phyloP scores from a whole-genome alignment of 2,888 invertebrate genomes.

The Pelosia muscerda region DNA sequence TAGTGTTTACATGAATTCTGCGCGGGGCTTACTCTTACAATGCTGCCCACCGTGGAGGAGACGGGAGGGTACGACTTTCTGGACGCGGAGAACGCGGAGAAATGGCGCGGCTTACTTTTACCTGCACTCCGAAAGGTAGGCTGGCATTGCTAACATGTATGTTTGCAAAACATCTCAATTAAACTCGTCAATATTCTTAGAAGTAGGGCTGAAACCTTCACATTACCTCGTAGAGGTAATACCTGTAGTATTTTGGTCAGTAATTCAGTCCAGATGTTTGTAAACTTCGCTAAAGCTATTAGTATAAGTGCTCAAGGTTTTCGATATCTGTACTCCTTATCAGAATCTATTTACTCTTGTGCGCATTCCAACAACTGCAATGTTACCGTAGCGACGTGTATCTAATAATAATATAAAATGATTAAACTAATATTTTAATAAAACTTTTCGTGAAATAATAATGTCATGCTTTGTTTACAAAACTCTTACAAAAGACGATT shows the following conservation, averaged over 20 bases:
- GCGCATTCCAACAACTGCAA: slow-evolving; percentile 31
- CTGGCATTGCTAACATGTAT: slow-evolving; percentile 23
- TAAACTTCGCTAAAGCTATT: slow-evolving; percentile 26
- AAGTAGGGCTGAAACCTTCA: not conserved
- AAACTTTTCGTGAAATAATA: not conserved
- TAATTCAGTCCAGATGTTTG: slow-evolving; percentile 39
- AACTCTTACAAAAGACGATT: not conserved
- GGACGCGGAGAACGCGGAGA: slow-evolving; percentile 94
- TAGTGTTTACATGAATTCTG: slow-evolving; percentile 81
- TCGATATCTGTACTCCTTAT: slow-evolving; percentile 42
- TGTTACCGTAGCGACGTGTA: slow-evolving; percentile 12
- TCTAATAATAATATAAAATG: not conserved
- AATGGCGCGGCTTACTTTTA: slow-evolving; percentile 97
- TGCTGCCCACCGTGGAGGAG: slow-evolving; percentile 86
- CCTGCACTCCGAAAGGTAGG: slow-evolving; percentile 94
- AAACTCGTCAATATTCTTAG: not conserved
- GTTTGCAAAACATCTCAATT: slow-evolving; percentile 30
- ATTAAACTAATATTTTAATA: not conserved
- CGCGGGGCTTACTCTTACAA: slow-evolving; percentile 73
- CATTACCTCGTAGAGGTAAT: not conserved
- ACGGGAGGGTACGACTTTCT: slow-evolving; percentile 92
- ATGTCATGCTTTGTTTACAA: not conserved
- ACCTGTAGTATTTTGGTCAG: not conserved
- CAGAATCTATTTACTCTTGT: slow-evolving; percentile 32
- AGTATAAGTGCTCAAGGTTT: slow-evolving; percentile 37